Evolutionary conservation across 2,888 invertebrate species (phyloP), one percentile per base, ranked within the genome.

Genomic region (Masnerella sp.): DNA sequence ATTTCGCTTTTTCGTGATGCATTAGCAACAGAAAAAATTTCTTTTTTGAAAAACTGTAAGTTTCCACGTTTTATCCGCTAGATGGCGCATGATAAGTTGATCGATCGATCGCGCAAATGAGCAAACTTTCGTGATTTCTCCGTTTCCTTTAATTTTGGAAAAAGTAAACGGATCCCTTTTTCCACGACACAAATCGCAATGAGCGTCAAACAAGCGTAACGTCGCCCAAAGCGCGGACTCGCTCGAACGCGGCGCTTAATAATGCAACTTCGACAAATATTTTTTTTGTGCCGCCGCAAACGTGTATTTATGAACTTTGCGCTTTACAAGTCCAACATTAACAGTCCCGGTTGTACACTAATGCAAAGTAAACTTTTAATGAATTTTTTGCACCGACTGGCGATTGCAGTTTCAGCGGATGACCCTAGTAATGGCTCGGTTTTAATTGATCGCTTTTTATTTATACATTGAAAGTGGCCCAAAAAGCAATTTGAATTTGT

Each of bases 341-440:
- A 52, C 42, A 9, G 28, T 65, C 30, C 20, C 30, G 38, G 36
- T 65, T 47, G 17, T 20, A 45, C 54, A 40, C 28, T 52, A 42
- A 36, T 36, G 22, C 25, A 15, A 43, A 65, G 52, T 45, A 45
- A 65, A 65, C 65, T 54, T 65, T 65, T 65, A 54, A 65, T 64
- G 43, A 52, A 52, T 52, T 64, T 64, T 45, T 17, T 22, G 18
- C 15, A 40, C 25, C 36, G 28, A 52, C 36, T 17, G 52, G 36
- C 64, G 36, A 45, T 64, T 45, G 52, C 25, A 64, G 36, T 20
- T 64, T 28, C 17, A 9, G 11, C 43, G 7, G 43, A 32, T 32
- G 30, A 11, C 22, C 11, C 14, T 18, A 9, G 7, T 45, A 58
- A 58, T 58, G 34, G 34, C 17, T 34, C 9, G 12, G 18, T 43